Percentiles rank a stretch among this genome's conserved stretches.
Evolutionary conservation across 2,888 invertebrate genomes (phyloP).

Genomic region (Pristionchus japonicus): DNA sequence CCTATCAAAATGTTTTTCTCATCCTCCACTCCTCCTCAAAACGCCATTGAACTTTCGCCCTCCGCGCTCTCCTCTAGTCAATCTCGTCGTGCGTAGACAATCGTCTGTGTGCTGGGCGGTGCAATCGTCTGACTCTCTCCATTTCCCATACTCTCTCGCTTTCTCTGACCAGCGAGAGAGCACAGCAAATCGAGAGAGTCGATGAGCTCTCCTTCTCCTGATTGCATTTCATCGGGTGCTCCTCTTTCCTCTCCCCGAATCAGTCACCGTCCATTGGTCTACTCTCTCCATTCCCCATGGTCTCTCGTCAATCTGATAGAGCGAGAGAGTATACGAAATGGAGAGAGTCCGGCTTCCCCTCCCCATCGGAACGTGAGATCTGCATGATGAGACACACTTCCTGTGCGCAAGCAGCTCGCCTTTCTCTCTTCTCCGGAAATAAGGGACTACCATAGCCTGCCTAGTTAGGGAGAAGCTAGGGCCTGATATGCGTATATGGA

Average conservation of each 20-base stretch:
- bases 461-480: background rate
- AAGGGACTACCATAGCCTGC: background rate
- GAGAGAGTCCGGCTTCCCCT: background rate
- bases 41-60: background rate
- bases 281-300: background rate
- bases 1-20: too few relatives aligned
- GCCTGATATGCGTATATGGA: too few relatives aligned
- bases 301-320: background rate
- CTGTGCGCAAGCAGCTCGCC: background rate
- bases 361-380: constrained; percentile 1
- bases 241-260: background rate
- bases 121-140: too few relatives aligned
- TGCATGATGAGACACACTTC: background rate
- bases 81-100: background rate
- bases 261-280: too few relatives aligned
- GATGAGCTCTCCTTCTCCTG: background rate
- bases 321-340: too few relatives aligned
- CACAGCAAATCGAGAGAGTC: too few relatives aligned
- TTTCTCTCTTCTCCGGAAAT: constrained; percentile 18
- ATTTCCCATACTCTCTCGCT: too few relatives aligned
- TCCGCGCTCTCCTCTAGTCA: background rate
- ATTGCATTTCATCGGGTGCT: constrained; percentile 15
- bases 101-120: background rate
- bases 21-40: background rate
- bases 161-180: too few relatives aligned